phyloP scores from a whole-genome alignment of 2,113 vertebrate species.

The Noctilio leporinus region DNA sequence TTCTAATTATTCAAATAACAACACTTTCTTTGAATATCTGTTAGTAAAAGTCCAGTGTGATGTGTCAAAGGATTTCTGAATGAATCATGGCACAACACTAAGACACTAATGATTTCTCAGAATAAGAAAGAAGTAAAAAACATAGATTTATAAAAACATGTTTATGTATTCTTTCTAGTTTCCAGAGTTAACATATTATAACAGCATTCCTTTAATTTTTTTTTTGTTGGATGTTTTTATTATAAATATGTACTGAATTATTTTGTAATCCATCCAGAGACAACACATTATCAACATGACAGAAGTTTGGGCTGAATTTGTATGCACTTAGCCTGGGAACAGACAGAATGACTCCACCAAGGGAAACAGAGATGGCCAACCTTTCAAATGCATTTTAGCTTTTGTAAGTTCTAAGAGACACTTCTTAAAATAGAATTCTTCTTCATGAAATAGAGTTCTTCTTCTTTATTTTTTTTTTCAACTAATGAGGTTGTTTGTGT shows the following conservation, averaged over 20 bases:
- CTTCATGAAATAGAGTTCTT: neutral
- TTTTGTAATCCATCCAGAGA: slow-evolving; percentile 58
- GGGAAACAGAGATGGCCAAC: neutral
- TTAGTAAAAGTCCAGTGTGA: neutral
- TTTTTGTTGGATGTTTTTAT: slow-evolving; percentile 43
- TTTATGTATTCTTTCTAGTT: slow-evolving; percentile 18
- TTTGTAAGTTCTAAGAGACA: slow-evolving; percentile 30
- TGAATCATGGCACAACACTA: neutral
- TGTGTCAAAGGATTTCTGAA: slow-evolving; percentile 30
- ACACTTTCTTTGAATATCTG: neutral
- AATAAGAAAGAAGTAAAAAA: neutral
- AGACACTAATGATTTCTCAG: slow-evolving; percentile 16
- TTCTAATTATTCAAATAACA: neutral
- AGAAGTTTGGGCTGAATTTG: neutral
- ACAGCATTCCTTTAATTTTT: slow-evolving; percentile 54
- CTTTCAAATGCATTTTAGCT: slow-evolving; percentile 29
- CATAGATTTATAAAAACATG: slow-evolving; percentile 29
- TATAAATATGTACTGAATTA: slow-evolving; percentile 60
- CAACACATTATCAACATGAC: slow-evolving; percentile 24
- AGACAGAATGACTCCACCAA: neutral
- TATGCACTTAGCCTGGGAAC: neutral
- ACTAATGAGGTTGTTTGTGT: slow-evolving; percentile 74
- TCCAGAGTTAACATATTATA: slow-evolving; percentile 58
- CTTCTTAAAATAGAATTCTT: slow-evolving; percentile 47
- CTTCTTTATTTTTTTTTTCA: neutral